Evolutionary conservation across 2,888 invertebrate species (phyloP).

Genomic region (Neoscelio sp.): DNA sequence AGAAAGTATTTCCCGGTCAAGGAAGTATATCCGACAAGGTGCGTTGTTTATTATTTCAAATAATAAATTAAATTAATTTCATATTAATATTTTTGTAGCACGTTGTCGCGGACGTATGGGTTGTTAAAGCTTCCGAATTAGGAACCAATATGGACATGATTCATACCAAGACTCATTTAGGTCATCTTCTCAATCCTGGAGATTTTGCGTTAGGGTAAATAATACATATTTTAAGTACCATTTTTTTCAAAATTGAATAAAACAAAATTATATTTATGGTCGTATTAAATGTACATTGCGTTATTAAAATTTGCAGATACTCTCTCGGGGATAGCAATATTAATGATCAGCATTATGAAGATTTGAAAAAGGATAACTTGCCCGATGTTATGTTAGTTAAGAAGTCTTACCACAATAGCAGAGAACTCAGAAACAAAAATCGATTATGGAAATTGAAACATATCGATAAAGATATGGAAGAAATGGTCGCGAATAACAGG

Average conservation of each 20-base stretch:
- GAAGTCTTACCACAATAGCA: conserved; percentile 91
- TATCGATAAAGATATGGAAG: conserved; percentile 88
- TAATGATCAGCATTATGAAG: conserved; percentile 95
- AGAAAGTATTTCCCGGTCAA: conserved; percentile 93
- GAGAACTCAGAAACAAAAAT: conserved; percentile 88
- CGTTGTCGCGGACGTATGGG: conserved; percentile 96
- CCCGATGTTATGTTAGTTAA: conserved; percentile 98
- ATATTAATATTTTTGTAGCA: conserved; percentile 84
- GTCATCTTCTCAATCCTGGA: conserved; percentile 95
- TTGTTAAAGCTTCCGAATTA: conserved; percentile 93
- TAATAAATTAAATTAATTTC: not conserved
- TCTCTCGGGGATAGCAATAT: conserved; percentile 95
- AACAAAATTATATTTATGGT: not conserved
- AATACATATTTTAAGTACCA: conserved; percentile 28
- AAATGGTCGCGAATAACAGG: conserved; percentile 87
- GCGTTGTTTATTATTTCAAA: conserved; percentile 36
- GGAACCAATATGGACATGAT: conserved; percentile 92
- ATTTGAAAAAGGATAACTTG: conserved; percentile 87
- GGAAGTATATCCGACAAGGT: conserved; percentile 92
- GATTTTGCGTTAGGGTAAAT: conserved; percentile 96
- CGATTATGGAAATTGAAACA: conserved; percentile 97
- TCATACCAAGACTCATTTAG: conserved; percentile 96
- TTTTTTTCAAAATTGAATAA: conserved; percentile 30
- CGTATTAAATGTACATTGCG: not conserved
- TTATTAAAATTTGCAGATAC: conserved; percentile 86